Base-by-base conservation (phyloP, 1,140 invertebrate species). In the Metopolophium dirhodum region DNA sequence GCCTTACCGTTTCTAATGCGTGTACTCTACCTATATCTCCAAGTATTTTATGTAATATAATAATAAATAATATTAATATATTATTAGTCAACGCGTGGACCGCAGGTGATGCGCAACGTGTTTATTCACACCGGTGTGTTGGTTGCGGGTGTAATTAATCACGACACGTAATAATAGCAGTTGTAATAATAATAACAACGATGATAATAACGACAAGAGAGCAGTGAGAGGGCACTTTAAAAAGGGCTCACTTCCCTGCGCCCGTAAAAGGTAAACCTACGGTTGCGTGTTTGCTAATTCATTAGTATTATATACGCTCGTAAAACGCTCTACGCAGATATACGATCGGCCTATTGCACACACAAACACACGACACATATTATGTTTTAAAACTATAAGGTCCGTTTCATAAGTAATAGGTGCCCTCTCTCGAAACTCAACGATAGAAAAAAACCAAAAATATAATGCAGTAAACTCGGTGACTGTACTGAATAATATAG, bases 201-300 rank as follows among this genome's bases (percentile, higher is more conserved):
- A 45, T 91, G 41, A 57, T 68, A 91, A 91, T 92, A 90, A 57
- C 57, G 57, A 77, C 77, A 91, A 91, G 41, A 20, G 87, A 47
- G 30, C 22, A 22, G 49, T 49, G 49, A 89, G 49, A 37, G 88
- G 51, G 88, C 88, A 92, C 91, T 92, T 89, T 92, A 92, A 92
- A 92, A 85, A 49, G 91, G 91, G 30, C 20, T 35, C n/a, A 1
- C 88, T 89, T 35, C 51, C 30, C 86, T 35, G 22, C 20, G 22
- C 20, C 22, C 37, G 37, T 45, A 85, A 45, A 85, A 85, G 9
- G 83, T 45, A 26, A 45, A 41, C 22, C 14, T 87, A 77, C 30
- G 47, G 87, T 92, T 83, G 91, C 91, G 77, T 92, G 91, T 92
- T 92, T 92, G 91, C 91, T 92, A 92, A 92, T 92, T 92, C 91